Evolutionary conservation across 2,797 vertebrate genomes (phyloP), one percentile per base, ranked within the genome.

Genomic region (Acrossocheilus wenchowensis): DNA sequence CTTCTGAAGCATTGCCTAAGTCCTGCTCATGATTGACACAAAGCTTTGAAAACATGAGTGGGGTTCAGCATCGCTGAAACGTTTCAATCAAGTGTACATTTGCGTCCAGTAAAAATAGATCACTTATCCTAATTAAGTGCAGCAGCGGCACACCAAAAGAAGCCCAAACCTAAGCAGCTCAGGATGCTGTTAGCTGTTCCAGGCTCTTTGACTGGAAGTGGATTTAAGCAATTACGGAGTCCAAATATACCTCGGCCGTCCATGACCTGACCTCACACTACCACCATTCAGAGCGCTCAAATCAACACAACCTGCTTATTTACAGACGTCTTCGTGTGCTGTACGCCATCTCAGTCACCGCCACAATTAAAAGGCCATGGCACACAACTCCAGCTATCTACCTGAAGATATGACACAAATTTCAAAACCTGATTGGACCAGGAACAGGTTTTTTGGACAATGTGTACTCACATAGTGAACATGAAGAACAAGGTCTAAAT

Each of bases 161-260:
- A 81, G 87, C 69, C 85, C 66, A 80, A 85, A 87, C 81, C 81
- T 91, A 89, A 92, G 91, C 91, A 77, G 82, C 87, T 89, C 90
- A 94, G 90, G 92, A 89, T 88, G 52, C 41, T 21, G 79, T 94
- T 78, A 94, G 92, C 93, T 92, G 89, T 94, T 94, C 92, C 92
- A 83, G 83, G 79, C 89, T 83, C 90, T 93, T 88, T 93, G 91
- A 93, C 92, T 91, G 88, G 87, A 92, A 89, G 88, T 82, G 34
- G 88, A 84, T 92, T 95, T 89, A 95, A 89, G 89, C 88, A 92
- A 93, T 95, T 93, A 95, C 69, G 87, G 43, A 88, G 81, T 89
- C 89, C 91, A 94, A 94, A 95, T 94, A 95, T 89, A 90, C 84
- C 64, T 74, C 68, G 43, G 75, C 62, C 52, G 85, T 89, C 50